Evolutionary conservation across 2,797 vertebrate genomes (phyloP), one percentile per base, ranked within the genome.

Genomic region (Schizothorax lantsangensis): DNA sequence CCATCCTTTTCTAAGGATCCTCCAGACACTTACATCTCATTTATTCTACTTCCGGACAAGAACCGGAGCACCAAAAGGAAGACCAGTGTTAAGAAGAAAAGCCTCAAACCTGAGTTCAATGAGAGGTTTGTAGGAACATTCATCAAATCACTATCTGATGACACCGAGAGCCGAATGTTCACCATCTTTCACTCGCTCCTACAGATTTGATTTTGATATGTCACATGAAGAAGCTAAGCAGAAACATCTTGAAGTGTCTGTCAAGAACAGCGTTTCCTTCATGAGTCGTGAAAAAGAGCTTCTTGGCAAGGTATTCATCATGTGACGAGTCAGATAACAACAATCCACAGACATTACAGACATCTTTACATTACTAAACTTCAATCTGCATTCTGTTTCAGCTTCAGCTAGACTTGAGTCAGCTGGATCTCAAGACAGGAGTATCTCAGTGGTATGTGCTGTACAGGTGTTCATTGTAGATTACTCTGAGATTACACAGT

Each of bases 141-240:
- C 7, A 57, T 64, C 33, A 52, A 57, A 64, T 45, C 12, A 19
- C 47, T 54, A 17, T 19, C 30, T 66, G 26, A 59, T 19, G 40
- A 64, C 17, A 64, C 10, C 1, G 21, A 36, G 52, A 36, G 17
- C 8, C 4, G 1, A 45, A 85, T 26, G 75, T 33, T 43, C 68
- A 33, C 38, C 66, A 40, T 62, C 30, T 54, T 69, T 71, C n/a
- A 3, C 66, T 80, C 1, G 86, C 47, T 79, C 52, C 71, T 84
- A 9, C 57, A 98, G 98, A 92, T 97, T 98, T 90, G 97, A 99
- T 86, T 98, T 98, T 95, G 96, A 97, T 47, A 85, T 99, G 82
- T 90, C 97, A 40, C 88, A 94, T 1, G 97, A 98, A 81, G 98
- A 98, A 87, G 96, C 94, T 59, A 89, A 86, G 0, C 95, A 95